Evolutionary conservation across 1,140 invertebrate species (phyloP), one percentile per base, ranked within the genome.

Genomic region (Aplysia californica): DNA sequence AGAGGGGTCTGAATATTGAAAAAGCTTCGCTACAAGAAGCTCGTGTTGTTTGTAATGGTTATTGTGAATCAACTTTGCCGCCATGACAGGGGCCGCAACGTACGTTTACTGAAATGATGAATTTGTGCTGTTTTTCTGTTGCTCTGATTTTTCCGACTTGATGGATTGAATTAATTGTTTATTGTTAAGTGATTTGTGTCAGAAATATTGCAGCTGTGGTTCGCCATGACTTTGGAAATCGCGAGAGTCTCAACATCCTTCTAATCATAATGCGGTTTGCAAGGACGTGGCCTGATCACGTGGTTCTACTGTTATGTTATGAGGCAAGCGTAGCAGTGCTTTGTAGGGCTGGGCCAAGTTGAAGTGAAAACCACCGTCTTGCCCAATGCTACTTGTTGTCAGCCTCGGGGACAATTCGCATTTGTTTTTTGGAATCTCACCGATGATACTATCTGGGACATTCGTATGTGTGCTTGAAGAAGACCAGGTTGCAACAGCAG

Each of bases 241-340:
- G 44, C n/a, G 44, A n/a, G 10, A n/a, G 44, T 15, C n/a, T 50
- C 44, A 15, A 15, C 44, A n/a, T 50, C 10, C n/a, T 50, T 61
- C 3, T 5, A 3, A 36, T 72, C 61, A 21, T 75, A 75, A 64
- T 66, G 61, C 39, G 41, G 61, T 66, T 58, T 75, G 44, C 72
- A 75, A 75, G 72, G 72, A 75, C 72, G 72, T 75, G 61, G 72
- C 56, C 72, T 21, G 72, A 75, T 75, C 72, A 75, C 72, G 72
- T 75, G 72, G 72, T 75, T 29, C 31, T 72, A 35, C 39, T 72
- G 70, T 72, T 72, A 71, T 71, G 69, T 71, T 71, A 33, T 71
- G 69, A 41, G 50, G 44, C 36, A 71, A 41, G 26, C 21, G 15
- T 50, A 50, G 44, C n/a, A 36, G 67, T 69, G 67, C n/a, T 66